Conservation (phyloP, 2,797 vertebrate genomes). For the Brachyalestes nurse region DNA sequence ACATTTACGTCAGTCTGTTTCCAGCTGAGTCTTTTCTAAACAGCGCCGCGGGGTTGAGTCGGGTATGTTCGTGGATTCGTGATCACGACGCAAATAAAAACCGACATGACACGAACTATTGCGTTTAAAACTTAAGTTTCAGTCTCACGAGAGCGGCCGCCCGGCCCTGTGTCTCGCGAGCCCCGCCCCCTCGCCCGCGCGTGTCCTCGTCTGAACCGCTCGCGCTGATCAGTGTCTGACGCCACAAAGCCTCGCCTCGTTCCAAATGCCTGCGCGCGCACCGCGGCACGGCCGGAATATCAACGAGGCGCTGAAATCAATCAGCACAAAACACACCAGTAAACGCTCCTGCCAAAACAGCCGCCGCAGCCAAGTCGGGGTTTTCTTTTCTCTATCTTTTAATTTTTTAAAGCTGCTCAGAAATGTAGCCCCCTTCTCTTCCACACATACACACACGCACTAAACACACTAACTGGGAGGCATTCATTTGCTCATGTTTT, state of each 20-base stretch:
- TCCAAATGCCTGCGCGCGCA: slow-evolving; percentile 50
- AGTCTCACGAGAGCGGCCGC: too few relatives aligned
- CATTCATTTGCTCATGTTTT: neutral
- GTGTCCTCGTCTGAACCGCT: slow-evolving; percentile 60
- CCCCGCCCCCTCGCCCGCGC: slow-evolving; percentile 6
- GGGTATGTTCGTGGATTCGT: neutral
- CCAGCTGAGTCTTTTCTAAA: neutral
- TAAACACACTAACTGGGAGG: neutral
- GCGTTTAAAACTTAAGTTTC: neutral
- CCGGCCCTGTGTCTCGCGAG: neutral
- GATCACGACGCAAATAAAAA: neutral
- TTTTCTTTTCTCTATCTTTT: neutral
- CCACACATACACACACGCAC: too few relatives aligned
- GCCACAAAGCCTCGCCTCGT: slow-evolving; percentile 47
- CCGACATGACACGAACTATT: neutral
- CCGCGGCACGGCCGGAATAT: slow-evolving; percentile 53
- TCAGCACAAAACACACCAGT: slow-evolving; percentile 13
- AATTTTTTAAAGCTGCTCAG: neutral
- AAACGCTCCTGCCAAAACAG: slow-evolving; percentile 1
- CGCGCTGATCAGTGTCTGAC: slow-evolving; percentile 53
- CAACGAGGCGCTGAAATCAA: slow-evolving; percentile 47
- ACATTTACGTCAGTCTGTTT: neutral
- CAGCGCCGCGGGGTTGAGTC: neutral
- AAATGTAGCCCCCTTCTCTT: neutral
- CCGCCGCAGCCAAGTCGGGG: neutral